Percentiles rank a stretch among this genome's conserved stretches.
Conservation (phyloP, 2,888 invertebrate species). For the Coleophora deauratella region DNA sequence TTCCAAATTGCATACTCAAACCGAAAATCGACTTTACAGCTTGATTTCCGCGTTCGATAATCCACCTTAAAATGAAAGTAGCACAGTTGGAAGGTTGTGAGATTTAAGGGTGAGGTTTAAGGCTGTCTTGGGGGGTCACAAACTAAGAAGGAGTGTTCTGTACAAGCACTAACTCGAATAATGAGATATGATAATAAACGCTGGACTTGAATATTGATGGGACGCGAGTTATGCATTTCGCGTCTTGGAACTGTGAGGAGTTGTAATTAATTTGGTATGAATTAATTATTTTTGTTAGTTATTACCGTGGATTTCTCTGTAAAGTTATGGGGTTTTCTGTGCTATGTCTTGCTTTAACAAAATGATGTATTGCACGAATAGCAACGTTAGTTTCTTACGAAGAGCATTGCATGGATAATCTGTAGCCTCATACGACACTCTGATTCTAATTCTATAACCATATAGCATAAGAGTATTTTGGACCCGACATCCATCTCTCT, state of each 20-base stretch:
- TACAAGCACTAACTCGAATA: slow-evolving; percentile 72
- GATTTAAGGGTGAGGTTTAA: slow-evolving; percentile 39
- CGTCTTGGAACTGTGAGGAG: slow-evolving; percentile 42
- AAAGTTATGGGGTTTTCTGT: too few species aligned
- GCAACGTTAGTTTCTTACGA: too few species aligned
- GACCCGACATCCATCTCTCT: too few species aligned
- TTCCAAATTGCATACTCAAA: slow-evolving; percentile 72
- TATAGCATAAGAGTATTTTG: too few species aligned
- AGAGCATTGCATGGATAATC: too few species aligned
- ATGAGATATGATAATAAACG: slow-evolving; percentile 75
- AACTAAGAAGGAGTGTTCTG: slow-evolving; percentile 60
- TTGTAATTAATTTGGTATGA: slow-evolving; percentile 21
- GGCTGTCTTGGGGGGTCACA: slow-evolving; percentile 53
- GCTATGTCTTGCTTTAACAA: too few species aligned
- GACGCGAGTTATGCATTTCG: slow-evolving; percentile 64
- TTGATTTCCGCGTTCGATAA: slow-evolving; percentile 24
- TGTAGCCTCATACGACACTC: too few species aligned
- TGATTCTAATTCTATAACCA: too few species aligned
- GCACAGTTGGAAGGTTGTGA: slow-evolving; percentile 24
- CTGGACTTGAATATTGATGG: slow-evolving; percentile 70
- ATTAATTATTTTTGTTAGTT: slow-evolving; percentile 2
- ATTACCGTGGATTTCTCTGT: neutral
- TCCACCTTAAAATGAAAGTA: slow-evolving; percentile 20
- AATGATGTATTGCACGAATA: too few species aligned
- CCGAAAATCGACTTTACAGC: slow-evolving; percentile 66